Evolutionary conservation across 1,140 invertebrate genomes (phyloP).

Genomic region (Scaptomyza hsui): DNA sequence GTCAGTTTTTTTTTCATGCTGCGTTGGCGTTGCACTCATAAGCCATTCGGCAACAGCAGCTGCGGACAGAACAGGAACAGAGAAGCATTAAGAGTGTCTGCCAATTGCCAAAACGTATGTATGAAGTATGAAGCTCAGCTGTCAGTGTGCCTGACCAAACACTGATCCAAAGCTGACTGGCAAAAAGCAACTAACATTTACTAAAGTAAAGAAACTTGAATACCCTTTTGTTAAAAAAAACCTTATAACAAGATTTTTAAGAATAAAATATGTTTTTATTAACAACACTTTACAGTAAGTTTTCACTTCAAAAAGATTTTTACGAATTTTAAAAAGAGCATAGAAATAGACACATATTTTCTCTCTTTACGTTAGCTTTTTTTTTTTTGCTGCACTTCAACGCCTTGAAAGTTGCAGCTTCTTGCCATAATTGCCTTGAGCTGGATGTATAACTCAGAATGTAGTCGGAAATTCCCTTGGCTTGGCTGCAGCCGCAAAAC

Average conservation of each 20-base stretch:
- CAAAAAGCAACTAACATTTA: background rate
- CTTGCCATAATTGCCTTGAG: slow-evolving; percentile 49
- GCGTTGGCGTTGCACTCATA: slow-evolving; percentile 34
- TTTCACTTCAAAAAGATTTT: too few species aligned
- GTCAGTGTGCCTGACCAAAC: slow-evolving; percentile 15
- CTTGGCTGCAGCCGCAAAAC: slow-evolving; percentile 10
- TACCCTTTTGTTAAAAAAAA: too few species aligned
- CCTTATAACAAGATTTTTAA: too few species aligned
- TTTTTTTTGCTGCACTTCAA: background rate
- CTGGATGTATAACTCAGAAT: slow-evolving; percentile 3
- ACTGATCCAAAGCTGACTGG: background rate
- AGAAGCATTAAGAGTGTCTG: slow-evolving; percentile 7
- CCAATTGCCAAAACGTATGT: slow-evolving; percentile 15
- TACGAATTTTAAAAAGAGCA: too few species aligned
- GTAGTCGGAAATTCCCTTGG: slow-evolving; percentile 21
- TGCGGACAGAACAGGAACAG: slow-evolving; percentile 7
- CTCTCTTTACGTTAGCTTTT: background rate
- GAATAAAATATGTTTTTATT: too few species aligned
- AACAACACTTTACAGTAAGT: too few species aligned
- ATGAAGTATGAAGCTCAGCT: slow-evolving; percentile 1
- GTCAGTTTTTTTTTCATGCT: slow-evolving; percentile 55
- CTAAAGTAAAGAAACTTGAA: background rate
- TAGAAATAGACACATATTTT: too few species aligned
- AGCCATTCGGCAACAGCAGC: slow-evolving; percentile 4
- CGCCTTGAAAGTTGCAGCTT: slow-evolving; percentile 28